Evolutionary conservation across 2,888 invertebrate genomes (phyloP).

Genomic region (Apeira syringaria): DNA sequence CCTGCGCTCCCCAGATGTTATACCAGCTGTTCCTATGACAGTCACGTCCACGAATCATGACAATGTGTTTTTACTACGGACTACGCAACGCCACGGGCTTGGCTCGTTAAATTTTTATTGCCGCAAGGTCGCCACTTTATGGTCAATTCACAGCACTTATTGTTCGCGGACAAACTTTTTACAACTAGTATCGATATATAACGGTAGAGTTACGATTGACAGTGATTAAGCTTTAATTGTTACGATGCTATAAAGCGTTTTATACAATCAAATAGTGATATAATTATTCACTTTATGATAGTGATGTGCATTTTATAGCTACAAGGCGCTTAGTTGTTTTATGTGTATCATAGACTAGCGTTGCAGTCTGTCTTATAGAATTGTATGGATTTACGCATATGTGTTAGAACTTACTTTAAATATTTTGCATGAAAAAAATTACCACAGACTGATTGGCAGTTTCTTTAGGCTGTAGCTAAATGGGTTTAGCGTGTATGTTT

Average conservation of each 20-base stretch:
- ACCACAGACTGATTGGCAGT: too few species aligned
- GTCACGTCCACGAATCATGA: conserved; percentile 61
- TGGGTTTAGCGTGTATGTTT: too few species aligned
- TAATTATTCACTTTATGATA: conserved; percentile 40
- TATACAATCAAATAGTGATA: conserved; percentile 53
- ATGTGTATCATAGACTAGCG: too few species aligned
- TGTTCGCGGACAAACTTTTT: conserved; percentile 75
- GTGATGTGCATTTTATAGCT: conserved; percentile 7
- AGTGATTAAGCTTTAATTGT: conserved; percentile 78
- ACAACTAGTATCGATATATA: conserved; percentile 67
- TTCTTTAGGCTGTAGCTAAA: too few species aligned
- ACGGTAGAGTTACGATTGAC: conserved; percentile 70
- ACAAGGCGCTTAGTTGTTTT: too few species aligned
- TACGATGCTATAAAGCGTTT: conserved; percentile 66
- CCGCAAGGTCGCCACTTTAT: conserved; percentile 83
- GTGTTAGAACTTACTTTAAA: too few species aligned
- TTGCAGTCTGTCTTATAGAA: too few species aligned
- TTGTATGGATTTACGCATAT: too few species aligned
- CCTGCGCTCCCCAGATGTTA: conserved; percentile 54
- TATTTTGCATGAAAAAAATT: too few species aligned
- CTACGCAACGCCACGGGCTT: conserved; percentile 62
- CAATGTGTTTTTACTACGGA: conserved; percentile 66
- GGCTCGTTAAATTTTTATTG: conserved; percentile 84
- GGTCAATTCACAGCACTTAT: conserved; percentile 82
- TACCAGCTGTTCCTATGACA: conserved; percentile 77